Evolutionary conservation across 1,140 invertebrate species (phyloP).

Genomic region (Listronotus bonariensis): DNA sequence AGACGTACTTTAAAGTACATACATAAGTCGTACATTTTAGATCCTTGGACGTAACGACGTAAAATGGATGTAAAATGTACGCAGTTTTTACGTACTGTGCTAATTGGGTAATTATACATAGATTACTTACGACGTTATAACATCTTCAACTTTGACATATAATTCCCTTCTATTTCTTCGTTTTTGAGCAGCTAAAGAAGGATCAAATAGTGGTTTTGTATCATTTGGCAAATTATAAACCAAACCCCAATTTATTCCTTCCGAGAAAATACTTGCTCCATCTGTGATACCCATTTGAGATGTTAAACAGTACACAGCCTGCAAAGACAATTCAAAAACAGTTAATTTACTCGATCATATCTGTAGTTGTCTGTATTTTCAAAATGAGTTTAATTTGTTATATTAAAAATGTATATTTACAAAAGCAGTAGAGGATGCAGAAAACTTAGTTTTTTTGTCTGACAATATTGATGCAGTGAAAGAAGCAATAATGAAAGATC

Average conservation of each 20-base stretch:
- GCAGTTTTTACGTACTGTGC: too few relatives aligned
- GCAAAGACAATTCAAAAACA: conserved; percentile 16
- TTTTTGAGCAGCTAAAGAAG: conserved; percentile 51
- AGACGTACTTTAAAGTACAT: too few relatives aligned
- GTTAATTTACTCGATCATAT: neutral
- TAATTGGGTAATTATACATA: too few relatives aligned
- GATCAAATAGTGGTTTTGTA: conserved; percentile 61
- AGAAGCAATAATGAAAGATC: too few relatives aligned
- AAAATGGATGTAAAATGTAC: too few relatives aligned
- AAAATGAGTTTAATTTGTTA: neutral
- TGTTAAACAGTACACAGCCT: conserved; percentile 44
- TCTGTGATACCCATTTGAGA: conserved; percentile 44
- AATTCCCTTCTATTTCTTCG: conserved; percentile 62
- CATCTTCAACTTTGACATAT: conserved; percentile 70
- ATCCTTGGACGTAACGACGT: too few relatives aligned
- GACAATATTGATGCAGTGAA: too few relatives aligned
- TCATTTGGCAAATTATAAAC: conserved; percentile 76
- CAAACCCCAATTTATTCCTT: conserved; percentile 75
- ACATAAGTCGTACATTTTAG: too few relatives aligned
- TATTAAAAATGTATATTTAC: too few relatives aligned
- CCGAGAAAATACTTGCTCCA: conserved; percentile 65
- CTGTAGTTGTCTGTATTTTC: neutral
- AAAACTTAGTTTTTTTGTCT: too few relatives aligned
- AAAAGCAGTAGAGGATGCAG: too few relatives aligned
- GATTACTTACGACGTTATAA: conserved; percentile 71